phyloP scores from a whole-genome alignment of 2,113 vertebrate species.

The Mixornis gularis region DNA sequence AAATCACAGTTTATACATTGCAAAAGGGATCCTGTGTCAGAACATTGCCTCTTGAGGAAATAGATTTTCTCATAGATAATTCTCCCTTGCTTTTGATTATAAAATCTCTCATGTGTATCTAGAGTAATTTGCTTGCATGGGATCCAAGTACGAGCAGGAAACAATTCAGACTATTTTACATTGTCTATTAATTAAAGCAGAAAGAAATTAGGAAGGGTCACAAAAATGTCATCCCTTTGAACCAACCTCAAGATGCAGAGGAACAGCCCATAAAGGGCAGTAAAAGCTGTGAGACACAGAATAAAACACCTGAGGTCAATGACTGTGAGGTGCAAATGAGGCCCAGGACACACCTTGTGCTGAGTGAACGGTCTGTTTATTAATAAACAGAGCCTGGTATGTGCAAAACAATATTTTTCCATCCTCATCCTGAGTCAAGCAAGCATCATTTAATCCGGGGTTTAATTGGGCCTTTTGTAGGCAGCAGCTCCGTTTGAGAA shows the following conservation, averaged over 20 bases:
- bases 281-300: background rate
- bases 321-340: background rate
- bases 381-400: background rate
- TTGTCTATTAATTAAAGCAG: slow-evolving; percentile 5
- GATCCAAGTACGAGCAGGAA: slow-evolving; percentile 17
- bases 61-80: slow-evolving; percentile 34
- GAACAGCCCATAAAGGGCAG: background rate
- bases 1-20: background rate
- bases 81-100: slow-evolving; percentile 9
- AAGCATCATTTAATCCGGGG: background rate
- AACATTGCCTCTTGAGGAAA: slow-evolving; percentile 13
- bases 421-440: background rate
- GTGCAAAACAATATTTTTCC: background rate
- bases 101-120: slow-evolving; percentile 10
- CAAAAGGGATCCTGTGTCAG: background rate
- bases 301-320: background rate
- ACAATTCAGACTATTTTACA: background rate
- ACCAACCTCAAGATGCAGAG: background rate
- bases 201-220: slow-evolving; percentile 5
- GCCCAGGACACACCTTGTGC: background rate
- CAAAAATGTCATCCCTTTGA: slow-evolving; percentile 12
- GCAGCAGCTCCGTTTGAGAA: background rate
- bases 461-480: background rate
- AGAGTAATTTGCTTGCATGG: slow-evolving; percentile 2
- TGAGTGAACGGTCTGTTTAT: background rate